These are phyloP conservation scores for Dipodomys stephensi DNA, from an alignment of 2,113 vertebrate genomes.

Conservation along the genomic window DNA sequence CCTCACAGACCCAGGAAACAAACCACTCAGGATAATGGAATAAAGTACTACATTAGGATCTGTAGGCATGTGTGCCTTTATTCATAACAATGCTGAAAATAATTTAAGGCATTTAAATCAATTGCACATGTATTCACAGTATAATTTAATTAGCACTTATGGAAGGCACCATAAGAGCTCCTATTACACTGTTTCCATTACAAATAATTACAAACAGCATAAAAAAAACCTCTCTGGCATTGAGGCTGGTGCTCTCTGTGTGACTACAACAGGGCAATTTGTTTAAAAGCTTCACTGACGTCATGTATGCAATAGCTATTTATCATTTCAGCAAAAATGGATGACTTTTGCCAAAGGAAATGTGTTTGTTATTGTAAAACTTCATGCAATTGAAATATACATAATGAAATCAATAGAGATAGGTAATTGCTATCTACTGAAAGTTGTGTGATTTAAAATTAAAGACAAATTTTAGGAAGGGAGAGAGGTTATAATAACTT, in stretches of 20 bases:
- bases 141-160: conserved; percentile 84
- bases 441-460: conserved; percentile 72
- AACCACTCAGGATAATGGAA: conserved; percentile 82
- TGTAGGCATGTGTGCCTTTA: conserved; percentile 81
- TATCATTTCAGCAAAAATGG: conserved; percentile 80
- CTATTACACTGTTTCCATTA: conserved; percentile 80
- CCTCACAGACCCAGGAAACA: conserved; percentile 58
- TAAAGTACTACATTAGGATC: conserved; percentile 78
- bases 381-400: conserved; percentile 73
- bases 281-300: conserved; percentile 66
- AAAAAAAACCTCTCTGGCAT: conserved; percentile 20
- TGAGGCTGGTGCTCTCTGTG: conserved; percentile 73
- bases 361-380: conserved; percentile 50
- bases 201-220: conserved; percentile 76
- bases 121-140: conserved; percentile 74
- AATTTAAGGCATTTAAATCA: conserved; percentile 80
- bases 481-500: background rate
- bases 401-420: conserved; percentile 65
- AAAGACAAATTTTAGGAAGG: conserved; percentile 31
- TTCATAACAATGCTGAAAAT: conserved; percentile 82
- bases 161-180: conserved; percentile 74
- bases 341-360: conserved; percentile 64
- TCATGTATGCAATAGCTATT: conserved; percentile 72
- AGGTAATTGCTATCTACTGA: conserved; percentile 45
- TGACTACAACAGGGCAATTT: conserved; percentile 75